phyloP scores from a whole-genome alignment of 2,797 vertebrate species.

The Ctenopoma multispine region DNA sequence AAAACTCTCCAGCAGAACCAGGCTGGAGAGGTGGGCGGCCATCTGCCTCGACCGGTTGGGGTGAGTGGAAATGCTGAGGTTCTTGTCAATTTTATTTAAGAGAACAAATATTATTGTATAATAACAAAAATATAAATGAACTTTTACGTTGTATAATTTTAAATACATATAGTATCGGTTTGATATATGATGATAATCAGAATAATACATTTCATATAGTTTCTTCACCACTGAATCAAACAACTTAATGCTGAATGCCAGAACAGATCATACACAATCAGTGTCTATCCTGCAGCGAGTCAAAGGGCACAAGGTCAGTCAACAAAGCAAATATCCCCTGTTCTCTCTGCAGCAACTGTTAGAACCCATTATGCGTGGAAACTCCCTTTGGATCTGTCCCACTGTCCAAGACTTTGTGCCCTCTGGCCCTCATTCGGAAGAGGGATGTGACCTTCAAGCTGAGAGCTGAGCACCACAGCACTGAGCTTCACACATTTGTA shows the following conservation, averaged over 20 bases:
- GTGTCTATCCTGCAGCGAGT: conserved; percentile 38
- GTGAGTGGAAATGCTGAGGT: too few relatives aligned
- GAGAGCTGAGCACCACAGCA: conserved; percentile 15
- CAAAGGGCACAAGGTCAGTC: conserved; percentile 64
- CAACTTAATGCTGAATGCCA: background rate
- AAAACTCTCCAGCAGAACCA: too few relatives aligned
- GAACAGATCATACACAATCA: conserved; percentile 52
- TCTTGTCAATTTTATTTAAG: too few relatives aligned
- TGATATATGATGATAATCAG: background rate
- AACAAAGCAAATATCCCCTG: conserved; percentile 54
- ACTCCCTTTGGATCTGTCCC: conserved; percentile 55
- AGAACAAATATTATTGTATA: too few relatives aligned
- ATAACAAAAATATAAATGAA: too few relatives aligned
- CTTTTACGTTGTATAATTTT: background rate
- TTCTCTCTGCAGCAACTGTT: conserved; percentile 47
- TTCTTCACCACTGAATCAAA: conserved; percentile 23
- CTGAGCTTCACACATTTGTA: conserved; percentile 12
- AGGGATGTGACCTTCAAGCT: conserved; percentile 46
- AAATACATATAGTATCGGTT: too few relatives aligned
- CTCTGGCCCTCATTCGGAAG: conserved; percentile 62
- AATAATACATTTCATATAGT: background rate
- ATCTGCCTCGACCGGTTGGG: too few relatives aligned
- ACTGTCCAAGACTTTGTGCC: conserved; percentile 51
- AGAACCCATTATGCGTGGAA: conserved; percentile 58
- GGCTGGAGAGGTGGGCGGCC: too few relatives aligned